phyloP scores from a whole-genome alignment of 2,888 invertebrate genomes.

The Pandemis cinnamomeana region DNA sequence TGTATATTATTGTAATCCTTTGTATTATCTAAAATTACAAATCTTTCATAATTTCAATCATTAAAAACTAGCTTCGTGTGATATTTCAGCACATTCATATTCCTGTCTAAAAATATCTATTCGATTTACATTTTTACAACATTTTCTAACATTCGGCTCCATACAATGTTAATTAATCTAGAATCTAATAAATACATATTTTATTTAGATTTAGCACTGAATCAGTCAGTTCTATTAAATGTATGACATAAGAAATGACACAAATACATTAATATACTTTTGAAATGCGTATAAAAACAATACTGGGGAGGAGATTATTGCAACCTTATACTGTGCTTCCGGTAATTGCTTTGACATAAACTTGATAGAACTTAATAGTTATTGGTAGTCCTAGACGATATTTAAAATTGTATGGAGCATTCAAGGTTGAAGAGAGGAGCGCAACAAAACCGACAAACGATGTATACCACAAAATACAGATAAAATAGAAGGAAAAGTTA shows the following conservation, averaged over 20 bases:
- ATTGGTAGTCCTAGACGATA: not conserved
- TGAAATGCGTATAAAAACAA: too few species aligned
- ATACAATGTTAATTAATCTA: constrained; percentile 32
- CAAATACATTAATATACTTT: not conserved
- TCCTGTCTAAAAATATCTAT: constrained; percentile 76
- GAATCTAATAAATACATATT: not conserved
- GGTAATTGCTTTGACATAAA: not conserved
- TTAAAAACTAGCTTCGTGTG: constrained; percentile 73
- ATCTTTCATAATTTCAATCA: constrained; percentile 78
- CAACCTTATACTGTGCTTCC: not conserved
- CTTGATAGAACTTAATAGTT: not conserved
- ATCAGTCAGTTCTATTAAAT: not conserved
- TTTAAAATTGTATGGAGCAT: constrained; percentile 32
- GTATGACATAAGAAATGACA: not conserved
- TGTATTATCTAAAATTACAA: constrained; percentile 84
- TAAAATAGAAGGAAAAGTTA: constrained; percentile 3
- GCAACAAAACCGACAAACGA: too few species aligned
- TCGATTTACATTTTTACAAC: constrained; percentile 80
- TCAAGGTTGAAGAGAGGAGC: not conserved
- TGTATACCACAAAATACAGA: not conserved
- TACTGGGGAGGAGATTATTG: too few species aligned
- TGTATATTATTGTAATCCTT: constrained; percentile 61
- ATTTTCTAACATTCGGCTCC: constrained; percentile 54
- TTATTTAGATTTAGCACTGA: not conserved
- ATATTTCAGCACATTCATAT: constrained; percentile 74